Evolutionary conservation across 2,113 vertebrate species (phyloP).

Genomic region (Sterna hirundo): DNA sequence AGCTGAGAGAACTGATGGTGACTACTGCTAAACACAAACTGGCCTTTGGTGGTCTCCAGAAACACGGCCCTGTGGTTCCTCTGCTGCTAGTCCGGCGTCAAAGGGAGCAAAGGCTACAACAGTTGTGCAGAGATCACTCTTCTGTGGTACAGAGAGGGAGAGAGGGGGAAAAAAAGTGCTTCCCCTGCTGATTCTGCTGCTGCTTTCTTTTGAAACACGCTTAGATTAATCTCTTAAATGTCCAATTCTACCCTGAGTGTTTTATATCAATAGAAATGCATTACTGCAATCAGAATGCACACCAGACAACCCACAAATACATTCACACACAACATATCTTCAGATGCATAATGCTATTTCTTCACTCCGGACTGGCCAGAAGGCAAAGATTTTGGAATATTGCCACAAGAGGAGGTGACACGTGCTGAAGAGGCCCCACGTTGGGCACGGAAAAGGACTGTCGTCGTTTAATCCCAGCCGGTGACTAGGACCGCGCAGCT

Average conservation of each 20-base stretch:
- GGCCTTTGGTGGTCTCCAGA: not conserved
- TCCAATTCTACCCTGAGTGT: not conserved
- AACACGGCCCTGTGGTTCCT: not conserved
- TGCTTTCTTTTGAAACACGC: not conserved
- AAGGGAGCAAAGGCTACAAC: not conserved
- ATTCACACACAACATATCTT: not conserved
- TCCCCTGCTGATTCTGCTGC: not conserved
- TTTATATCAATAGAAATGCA: not conserved
- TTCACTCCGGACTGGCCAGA: not conserved
- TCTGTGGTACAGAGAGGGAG: not conserved
- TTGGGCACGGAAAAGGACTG: not conserved
- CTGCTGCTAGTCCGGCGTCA: fast-evolving
- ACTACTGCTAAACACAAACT: not conserved
- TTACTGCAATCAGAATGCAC: not conserved
- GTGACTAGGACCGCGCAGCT: not conserved
- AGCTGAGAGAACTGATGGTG: not conserved
- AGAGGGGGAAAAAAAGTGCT: not conserved
- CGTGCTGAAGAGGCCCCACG: not conserved
- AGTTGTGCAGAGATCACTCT: not conserved
- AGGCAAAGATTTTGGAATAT: not conserved
- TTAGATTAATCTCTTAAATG: not conserved
- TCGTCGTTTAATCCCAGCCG: not conserved
- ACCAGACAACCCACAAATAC: not conserved
- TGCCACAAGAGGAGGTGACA: not conserved
- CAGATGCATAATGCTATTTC: not conserved